Evolutionary conservation across 2,113 vertebrate species (phyloP), one percentile per base, ranked within the genome.

Genomic region (Strix uralensis): DNA sequence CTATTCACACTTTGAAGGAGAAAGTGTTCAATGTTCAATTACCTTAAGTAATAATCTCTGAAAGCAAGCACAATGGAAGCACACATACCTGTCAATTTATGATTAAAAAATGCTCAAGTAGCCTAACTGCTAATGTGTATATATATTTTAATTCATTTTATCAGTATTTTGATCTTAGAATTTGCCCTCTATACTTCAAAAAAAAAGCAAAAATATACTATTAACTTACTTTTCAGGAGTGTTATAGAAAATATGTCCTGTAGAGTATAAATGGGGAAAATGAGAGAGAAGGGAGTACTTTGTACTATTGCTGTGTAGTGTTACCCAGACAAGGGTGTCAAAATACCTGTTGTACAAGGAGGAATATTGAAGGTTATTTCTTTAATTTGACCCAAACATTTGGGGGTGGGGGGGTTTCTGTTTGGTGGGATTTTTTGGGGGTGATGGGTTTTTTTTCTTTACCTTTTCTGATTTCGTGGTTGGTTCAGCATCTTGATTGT

Each of bases 371-470:
- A 38, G 1, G 0, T 57, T 44, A 9, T 86, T 81, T 88, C 13
- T 83, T 86, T 54, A 58, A 30, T 58, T 52, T 94, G 26, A 1
- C 17, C 9, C 36, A n/a, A 62, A 29, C 46, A 22, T 54, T 81
- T 34, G 2, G 7, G 11, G 2, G 13, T 13, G 3, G 2, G 3
- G 1, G 1, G 26, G 3, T 9, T 44, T 74, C 40, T 54, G 1
- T 40, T 66, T 49, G 9, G 9, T 51, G 9, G 11, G 18, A 11
- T n/a, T 72, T 49, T n/a, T 21, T 8, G 22, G 7, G 13, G 22
- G 46, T 47, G 46, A 11, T 23, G 34, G 13, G 4, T 0, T 5
- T 4, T 13, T 32, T 16, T 36, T 30, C 44, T 59, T 16, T 0
- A 0, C 4, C 2, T 61, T 80, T 78, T 79, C 7, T 29, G 13